Evolutionary conservation across 64 coral and sea anemone species (phyloP).

Genomic region (Actinia tenebrosa): DNA sequence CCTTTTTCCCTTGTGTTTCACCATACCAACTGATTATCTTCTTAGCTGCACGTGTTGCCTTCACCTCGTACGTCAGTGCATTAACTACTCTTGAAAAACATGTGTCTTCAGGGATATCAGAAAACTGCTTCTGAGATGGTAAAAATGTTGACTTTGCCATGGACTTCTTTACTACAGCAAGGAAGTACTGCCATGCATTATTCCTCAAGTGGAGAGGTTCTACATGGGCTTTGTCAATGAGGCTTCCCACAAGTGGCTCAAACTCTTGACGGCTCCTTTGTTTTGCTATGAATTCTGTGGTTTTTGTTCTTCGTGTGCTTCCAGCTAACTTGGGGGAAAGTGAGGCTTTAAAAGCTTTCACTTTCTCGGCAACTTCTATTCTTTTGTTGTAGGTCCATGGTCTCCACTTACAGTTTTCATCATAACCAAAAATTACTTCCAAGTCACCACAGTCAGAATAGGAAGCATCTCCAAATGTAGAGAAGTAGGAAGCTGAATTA

Average conservation of each 20-base stretch:
- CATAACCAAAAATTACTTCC: constrained; percentile 21
- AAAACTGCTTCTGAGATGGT: constrained; percentile 11
- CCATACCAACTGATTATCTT: constrained; percentile 45
- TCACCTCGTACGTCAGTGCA: constrained; percentile 29
- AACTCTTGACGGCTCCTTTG: constrained; percentile 43
- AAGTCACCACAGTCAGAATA: constrained; percentile 23
- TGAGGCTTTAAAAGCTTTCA: constrained; percentile 22
- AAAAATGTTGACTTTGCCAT: constrained; percentile 19
- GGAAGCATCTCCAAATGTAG: constrained; percentile 34
- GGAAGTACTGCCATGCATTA: constrained; percentile 51
- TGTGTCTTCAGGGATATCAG: constrained; percentile 24
- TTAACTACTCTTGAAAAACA: constrained; percentile 29
- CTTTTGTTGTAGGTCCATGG: constrained; percentile 15
- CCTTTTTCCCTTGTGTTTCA: constrained; percentile 37
- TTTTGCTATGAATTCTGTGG: constrained; percentile 37
- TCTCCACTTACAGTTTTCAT: constrained; percentile 17
- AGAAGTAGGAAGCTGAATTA: constrained; percentile 36
- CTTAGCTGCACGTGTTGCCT: constrained; percentile 18
- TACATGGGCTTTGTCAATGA: constrained; percentile 21
- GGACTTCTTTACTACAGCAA: constrained; percentile 22
- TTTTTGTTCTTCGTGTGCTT: constrained; percentile 15
- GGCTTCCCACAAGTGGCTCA: constrained; percentile 19
- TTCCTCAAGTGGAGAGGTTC: constrained; percentile 12
- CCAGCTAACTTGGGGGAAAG: not conserved
- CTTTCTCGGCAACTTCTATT: constrained; percentile 1